Conservation (phyloP, 1,140 invertebrate species). For the Tetramorium simillimum region DNA sequence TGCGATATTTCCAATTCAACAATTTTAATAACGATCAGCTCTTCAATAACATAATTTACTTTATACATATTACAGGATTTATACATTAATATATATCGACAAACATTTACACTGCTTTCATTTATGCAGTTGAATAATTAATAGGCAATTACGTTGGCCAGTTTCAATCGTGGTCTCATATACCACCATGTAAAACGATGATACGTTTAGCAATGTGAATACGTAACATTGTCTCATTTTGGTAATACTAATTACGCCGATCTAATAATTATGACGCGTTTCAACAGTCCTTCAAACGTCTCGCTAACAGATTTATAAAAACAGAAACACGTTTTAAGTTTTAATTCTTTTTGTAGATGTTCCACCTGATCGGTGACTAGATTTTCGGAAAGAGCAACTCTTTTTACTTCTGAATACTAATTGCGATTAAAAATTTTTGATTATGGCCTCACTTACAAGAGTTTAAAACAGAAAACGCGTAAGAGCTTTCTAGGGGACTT, state of each 20-base stretch:
- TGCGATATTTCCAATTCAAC: neutral
- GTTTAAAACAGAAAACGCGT: too few relatives aligned
- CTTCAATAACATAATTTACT: slow-evolving; percentile 44
- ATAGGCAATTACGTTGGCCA: slow-evolving; percentile 44
- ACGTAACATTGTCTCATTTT: slow-evolving; percentile 12
- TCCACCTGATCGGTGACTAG: too few relatives aligned
- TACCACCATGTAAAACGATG: slow-evolving; percentile 13
- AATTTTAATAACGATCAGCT: neutral
- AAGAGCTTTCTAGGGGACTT: too few relatives aligned
- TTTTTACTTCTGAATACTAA: too few relatives aligned
- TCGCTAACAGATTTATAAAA: neutral
- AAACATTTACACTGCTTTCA: slow-evolving; percentile 48
- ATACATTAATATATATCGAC: slow-evolving; percentile 22
- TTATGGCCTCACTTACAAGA: too few relatives aligned
- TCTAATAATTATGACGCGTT: slow-evolving; percentile 9
- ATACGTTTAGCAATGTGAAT: slow-evolving; percentile 34
- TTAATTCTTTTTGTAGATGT: too few relatives aligned
- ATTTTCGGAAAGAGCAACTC: too few relatives aligned
- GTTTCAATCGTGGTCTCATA: slow-evolving; percentile 20
- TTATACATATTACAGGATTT: slow-evolving; percentile 14
- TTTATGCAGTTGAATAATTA: slow-evolving; percentile 56
- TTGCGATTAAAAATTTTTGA: too few relatives aligned
- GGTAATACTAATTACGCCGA: slow-evolving; percentile 31
- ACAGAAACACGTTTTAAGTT: neutral
- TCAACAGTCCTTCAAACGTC: neutral